A percentile compares a stretch with the other conserved stretches of the same genome.
Conservation (phyloP, 2,797 vertebrate species). For the Chaetodon trifasciatus region DNA sequence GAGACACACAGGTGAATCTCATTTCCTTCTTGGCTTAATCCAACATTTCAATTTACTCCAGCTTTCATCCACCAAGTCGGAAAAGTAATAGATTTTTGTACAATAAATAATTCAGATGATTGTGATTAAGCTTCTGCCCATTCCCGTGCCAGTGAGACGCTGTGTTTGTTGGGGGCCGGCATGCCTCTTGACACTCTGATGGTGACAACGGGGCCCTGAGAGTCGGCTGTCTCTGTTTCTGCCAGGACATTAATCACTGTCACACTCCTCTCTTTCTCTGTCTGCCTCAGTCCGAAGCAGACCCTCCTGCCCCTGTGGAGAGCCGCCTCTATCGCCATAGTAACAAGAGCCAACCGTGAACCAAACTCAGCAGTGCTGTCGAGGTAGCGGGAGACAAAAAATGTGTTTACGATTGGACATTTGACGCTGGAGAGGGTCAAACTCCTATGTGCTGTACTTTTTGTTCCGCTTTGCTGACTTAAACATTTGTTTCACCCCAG, state of each 20-base stretch:
- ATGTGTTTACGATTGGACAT: slow-evolving; percentile 33
- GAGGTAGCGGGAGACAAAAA: slow-evolving; percentile 38
- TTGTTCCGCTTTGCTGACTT: slow-evolving; percentile 25
- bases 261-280: slow-evolving; percentile 75
- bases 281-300: slow-evolving; percentile 67
- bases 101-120: slow-evolving; percentile 75
- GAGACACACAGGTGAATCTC: slow-evolving; percentile 67
- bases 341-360: slow-evolving; percentile 74
- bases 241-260: slow-evolving; percentile 87
- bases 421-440: slow-evolving; percentile 23
- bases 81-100: slow-evolving; percentile 67
- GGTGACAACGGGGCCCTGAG: slow-evolving; percentile 47
- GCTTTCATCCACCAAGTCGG: slow-evolving; percentile 43
- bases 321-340: slow-evolving; percentile 80
- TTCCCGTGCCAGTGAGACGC: slow-evolving; percentile 9
- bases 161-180: not conserved
- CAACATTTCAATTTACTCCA: slow-evolving; percentile 66
- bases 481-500: not conserved
- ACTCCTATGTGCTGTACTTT: slow-evolving; percentile 15
- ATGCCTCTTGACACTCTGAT: slow-evolving; percentile 24
- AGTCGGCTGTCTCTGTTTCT: slow-evolving; percentile 74
- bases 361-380: slow-evolving; percentile 50
- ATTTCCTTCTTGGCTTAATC: slow-evolving; percentile 70
- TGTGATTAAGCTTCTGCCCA: slow-evolving; percentile 65
- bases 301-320: slow-evolving; percentile 71